phyloP scores from a whole-genome alignment of 2,888 invertebrate genomes.

The Pterobdella sp. region DNA sequence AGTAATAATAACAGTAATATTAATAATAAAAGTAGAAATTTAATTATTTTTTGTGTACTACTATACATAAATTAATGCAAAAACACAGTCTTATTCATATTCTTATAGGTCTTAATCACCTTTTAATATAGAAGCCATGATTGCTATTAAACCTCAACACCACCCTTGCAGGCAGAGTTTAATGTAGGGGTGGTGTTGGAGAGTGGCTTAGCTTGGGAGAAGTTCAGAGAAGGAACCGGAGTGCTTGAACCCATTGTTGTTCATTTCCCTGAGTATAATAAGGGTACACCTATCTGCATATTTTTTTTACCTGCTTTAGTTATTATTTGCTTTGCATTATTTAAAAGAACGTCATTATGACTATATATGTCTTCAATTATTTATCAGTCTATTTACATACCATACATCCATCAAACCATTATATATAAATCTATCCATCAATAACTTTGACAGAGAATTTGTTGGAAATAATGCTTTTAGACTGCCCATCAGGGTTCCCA shows the following conservation, averaged over 20 bases:
- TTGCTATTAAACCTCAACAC: neutral
- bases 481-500: conserved; percentile 44
- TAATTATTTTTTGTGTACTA: no score
- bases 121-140: neutral
- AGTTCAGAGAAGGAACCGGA: conserved; percentile 66
- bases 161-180: conserved; percentile 54
- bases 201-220: conserved; percentile 72
- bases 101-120: neutral
- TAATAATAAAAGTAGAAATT: no score
- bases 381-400: no score
- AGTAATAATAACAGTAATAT: no score
- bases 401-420: no score
- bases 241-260: conserved; percentile 65
- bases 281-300: no score
- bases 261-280: conserved; percentile 72
- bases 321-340: no score
- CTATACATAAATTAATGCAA: no score
- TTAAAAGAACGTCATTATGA: no score
- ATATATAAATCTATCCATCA: neutral
- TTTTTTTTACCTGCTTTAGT: no score
- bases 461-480: conserved; percentile 47
- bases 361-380: no score
- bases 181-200: conserved; percentile 70
- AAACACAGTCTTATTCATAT: neutral
- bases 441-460: conserved; percentile 55